These are phyloP conservation scores for Mesocricetus auratus DNA, from an alignment of 2,113 vertebrate species.

Conservation along the genomic window DNA sequence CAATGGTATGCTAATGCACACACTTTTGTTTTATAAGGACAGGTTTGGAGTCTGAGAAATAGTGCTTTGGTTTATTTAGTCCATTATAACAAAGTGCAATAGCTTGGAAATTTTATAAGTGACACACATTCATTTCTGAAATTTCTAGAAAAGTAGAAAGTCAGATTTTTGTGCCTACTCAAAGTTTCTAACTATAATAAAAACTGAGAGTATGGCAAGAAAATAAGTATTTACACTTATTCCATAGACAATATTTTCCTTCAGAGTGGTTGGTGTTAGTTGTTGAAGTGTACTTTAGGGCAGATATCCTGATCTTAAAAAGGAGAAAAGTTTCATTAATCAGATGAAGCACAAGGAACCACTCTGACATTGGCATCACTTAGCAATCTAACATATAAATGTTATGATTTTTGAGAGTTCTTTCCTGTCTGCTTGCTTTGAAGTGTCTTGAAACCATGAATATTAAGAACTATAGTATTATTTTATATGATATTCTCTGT, in stretches of 20 bases:
- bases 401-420: background rate
- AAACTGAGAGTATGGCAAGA: background rate
- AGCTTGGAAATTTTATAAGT: background rate
- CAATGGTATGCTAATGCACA: accelerated
- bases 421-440: background rate
- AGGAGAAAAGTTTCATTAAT: background rate
- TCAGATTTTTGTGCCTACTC: background rate
- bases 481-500: background rate
- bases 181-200: background rate
- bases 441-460: background rate
- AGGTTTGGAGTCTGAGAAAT: background rate
- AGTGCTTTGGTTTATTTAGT: background rate
- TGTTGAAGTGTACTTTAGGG: background rate
- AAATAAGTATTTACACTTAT: accelerated
- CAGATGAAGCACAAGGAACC: background rate
- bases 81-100: background rate
- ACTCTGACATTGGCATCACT: background rate
- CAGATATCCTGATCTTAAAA: background rate
- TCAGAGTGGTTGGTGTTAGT: background rate
- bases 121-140: background rate
- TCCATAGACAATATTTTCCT: background rate
- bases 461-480: background rate
- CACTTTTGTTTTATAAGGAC: background rate
- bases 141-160: background rate
- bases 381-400: background rate